Conservation (phyloP, 2,888 invertebrate species). For the Synanthedon vespiformis region DNA sequence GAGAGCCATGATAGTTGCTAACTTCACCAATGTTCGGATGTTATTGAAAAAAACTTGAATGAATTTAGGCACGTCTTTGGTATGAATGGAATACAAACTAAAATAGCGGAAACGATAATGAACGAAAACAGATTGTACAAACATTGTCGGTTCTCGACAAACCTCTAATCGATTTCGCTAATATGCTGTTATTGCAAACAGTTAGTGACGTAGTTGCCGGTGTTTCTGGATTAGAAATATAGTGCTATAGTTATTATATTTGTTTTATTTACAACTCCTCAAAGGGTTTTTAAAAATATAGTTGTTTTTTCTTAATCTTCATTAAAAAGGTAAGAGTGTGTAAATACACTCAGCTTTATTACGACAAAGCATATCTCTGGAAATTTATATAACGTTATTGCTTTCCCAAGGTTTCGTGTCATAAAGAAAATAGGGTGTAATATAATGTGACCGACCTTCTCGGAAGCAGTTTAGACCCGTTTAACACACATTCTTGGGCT, state of each 20-base stretch:
- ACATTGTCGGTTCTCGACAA: slow-evolving; percentile 18
- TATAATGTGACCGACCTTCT: slow-evolving; percentile 21
- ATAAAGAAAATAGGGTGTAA: slow-evolving; percentile 8
- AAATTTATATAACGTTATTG: not conserved
- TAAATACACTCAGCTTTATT: not conserved
- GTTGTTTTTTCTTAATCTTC: no score
- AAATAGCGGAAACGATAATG: slow-evolving; percentile 17
- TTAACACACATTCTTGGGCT: slow-evolving; percentile 45
- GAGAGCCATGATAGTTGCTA: no score
- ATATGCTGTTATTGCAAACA: slow-evolving; percentile 9
- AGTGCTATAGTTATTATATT: no score
- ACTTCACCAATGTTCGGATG: no score
- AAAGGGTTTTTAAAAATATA: no score
- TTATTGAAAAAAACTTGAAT: not conserved
- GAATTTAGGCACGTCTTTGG: slow-evolving; percentile 1
- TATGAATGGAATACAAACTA: slow-evolving; percentile 4
- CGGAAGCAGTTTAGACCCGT: slow-evolving; percentile 33
- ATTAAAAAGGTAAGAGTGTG: no score
- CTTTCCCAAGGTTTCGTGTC: not conserved
- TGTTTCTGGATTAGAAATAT: no score
- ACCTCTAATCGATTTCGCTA: slow-evolving; percentile 16
- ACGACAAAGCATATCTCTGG: not conserved
- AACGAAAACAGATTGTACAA: slow-evolving; percentile 18
- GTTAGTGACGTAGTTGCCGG: slow-evolving; percentile 5
- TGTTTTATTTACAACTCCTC: no score